Conservation (phyloP, 2,888 invertebrate genomes). For the Prenolepis imparis region DNA sequence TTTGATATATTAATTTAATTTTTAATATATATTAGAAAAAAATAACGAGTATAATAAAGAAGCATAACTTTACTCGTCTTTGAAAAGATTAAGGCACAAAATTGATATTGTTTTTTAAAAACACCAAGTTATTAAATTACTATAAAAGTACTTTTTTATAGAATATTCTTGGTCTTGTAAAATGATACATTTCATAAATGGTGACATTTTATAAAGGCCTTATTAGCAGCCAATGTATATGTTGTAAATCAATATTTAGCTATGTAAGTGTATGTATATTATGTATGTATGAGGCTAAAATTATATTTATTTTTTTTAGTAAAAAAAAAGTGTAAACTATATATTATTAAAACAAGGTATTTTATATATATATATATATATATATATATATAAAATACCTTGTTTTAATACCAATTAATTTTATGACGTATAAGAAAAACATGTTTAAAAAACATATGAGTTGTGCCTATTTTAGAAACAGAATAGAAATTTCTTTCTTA, state of each 20-base stretch:
- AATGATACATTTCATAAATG: background rate
- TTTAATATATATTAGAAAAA: background rate
- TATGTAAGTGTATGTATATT: background rate
- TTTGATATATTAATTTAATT: background rate
- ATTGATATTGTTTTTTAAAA: background rate
- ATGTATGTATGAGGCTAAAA: background rate
- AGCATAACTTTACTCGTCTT: background rate
- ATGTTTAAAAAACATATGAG: slow-evolving; percentile 25
- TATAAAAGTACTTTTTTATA: background rate
- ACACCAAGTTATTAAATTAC: background rate
- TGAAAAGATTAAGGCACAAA: background rate
- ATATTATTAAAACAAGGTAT: background rate
- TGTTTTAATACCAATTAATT: background rate
- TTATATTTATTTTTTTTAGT: background rate
- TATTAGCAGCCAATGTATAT: background rate
- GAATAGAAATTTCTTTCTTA: background rate
- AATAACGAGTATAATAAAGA: background rate
- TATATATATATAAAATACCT: no score
- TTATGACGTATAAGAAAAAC: background rate
- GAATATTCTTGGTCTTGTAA: background rate
- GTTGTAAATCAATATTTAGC: slow-evolving; percentile 3
- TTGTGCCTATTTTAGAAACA: slow-evolving; percentile 43
- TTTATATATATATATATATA: background rate
- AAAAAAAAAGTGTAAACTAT: background rate
- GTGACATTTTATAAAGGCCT: slow-evolving; percentile 8